Base-by-base conservation (phyloP, 2,797 vertebrate genomes). In the Enteromius mattozi region DNA sequence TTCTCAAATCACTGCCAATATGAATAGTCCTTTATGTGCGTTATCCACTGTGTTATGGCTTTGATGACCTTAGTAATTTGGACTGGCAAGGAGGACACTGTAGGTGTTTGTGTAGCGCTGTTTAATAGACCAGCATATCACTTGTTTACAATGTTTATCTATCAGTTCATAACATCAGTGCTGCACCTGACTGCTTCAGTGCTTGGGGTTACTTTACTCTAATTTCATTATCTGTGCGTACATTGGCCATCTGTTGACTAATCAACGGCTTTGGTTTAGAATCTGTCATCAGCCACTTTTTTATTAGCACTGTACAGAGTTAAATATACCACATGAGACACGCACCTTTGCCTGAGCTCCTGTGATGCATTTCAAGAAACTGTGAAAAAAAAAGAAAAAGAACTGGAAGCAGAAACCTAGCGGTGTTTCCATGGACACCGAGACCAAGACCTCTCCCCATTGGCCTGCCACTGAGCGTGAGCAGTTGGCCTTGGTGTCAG, bases 391-490 rank as follows among this genome's bases (percentile, higher is more conserved):
- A 37, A 37, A 12, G 4, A 47, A 14, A 47, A 78, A 81, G 30
- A 78, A 63, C 80, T 12, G 66, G 74, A 45, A 80, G 51, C 65
- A 24, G 45, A 86, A 65, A 27, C n/a, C 54, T 61, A 65, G 59
- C 37, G 16, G 65, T 70, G 85, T 86, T 86, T 86, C 85, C 85
- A 86, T 86, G 85, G 85, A 83, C 81, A 86, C 85, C 10, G 30
- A 79, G 81, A 75, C 56, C 70, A 19, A 74, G 70, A 69, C 79
- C 70, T 75, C 84, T 76, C 69, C 69, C 85, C 47, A 78, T 83
- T 82, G 85, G 81, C 76, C 81, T 69, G 76, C 61, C 87, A 83
- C 40, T 65, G 87, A 87, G 78, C 77, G n/a, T 5, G 78, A 87
- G 87, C 78, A 74, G 70, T 76, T 83, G 87, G 87, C 85, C 87